Percentiles rank a stretch among this genome's conserved stretches.
These are phyloP conservation scores for Drosophila oshimai DNA, from an alignment of 1,140 invertebrate genomes.

Conservation along the genomic window DNA sequence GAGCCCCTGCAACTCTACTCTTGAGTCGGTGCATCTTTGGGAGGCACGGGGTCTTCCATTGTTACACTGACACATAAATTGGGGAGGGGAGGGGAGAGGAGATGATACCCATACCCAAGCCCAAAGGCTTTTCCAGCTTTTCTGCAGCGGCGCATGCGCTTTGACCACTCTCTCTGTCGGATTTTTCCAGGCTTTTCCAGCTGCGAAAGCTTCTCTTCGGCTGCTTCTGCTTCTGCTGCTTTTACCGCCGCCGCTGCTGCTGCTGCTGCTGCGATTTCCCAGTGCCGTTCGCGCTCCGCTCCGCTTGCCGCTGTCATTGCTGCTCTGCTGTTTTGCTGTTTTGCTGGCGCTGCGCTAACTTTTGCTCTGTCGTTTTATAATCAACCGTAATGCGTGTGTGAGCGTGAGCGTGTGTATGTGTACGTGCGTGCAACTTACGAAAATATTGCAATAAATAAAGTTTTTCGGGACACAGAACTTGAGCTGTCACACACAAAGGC, in stretches of 20 bases:
- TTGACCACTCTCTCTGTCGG: slow-evolving; percentile 2
- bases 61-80: slow-evolving; percentile 77
- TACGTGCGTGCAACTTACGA: slow-evolving; percentile 43
- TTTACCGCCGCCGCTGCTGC: neutral
- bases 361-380: slow-evolving; percentile 80
- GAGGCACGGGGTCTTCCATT: slow-evolving; percentile 46
- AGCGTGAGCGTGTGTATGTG: slow-evolving; percentile 12
- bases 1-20: slow-evolving; percentile 47
- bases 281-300: slow-evolving; percentile 44
- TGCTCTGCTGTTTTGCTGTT: slow-evolving; percentile 65
- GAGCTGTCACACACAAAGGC: neutral
- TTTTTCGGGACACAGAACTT: neutral
- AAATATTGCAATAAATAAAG: slow-evolving; percentile 49
- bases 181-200: slow-evolving; percentile 44
- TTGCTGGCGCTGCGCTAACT: slow-evolving; percentile 77
- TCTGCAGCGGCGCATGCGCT: slow-evolving; percentile 68
- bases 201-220: slow-evolving; percentile 37
- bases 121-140: slow-evolving; percentile 47
- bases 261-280: slow-evolving; percentile 45
- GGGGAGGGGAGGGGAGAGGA: neutral
- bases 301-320: slow-evolving; percentile 67
- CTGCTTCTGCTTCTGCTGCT: slow-evolving; percentile 1
- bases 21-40: neutral
- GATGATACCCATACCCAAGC: neutral
- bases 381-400: slow-evolving; percentile 57